These are phyloP conservation scores for Porites cylindrica DNA, from an alignment of 92 coral and sea anemone genomes.

Conservation along the genomic window DNA sequence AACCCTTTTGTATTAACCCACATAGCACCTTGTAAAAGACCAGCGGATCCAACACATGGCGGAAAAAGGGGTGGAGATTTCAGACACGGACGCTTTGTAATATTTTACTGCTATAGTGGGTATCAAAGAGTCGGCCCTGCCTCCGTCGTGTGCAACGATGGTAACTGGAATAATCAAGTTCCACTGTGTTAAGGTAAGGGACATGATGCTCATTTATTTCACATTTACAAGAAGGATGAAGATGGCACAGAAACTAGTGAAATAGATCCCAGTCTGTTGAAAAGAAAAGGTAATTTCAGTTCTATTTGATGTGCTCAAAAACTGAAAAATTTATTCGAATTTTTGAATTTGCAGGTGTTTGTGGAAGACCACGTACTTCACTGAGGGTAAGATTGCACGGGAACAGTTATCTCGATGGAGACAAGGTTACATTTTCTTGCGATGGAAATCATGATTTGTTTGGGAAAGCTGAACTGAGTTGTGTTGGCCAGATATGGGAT, in stretches of 20 bases:
- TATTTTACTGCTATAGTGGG: constrained; percentile 22
- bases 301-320: no score
- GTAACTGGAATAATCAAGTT: constrained; percentile 16
- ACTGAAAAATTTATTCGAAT: neutral
- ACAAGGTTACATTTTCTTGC: constrained; percentile 41
- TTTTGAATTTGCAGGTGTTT: constrained; percentile 30
- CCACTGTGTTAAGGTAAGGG: constrained; percentile 59
- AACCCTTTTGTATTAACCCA: neutral
- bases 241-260: no score
- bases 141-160: constrained; percentile 25
- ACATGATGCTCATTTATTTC: neutral
- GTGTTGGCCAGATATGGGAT: constrained; percentile 34
- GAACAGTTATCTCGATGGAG: constrained; percentile 56
- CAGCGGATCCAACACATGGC: constrained; percentile 37
- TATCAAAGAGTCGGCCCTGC: constrained; percentile 11
- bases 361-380: constrained; percentile 56
- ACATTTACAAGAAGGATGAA: no score
- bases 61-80: constrained; percentile 6
- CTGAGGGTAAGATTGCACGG: constrained; percentile 27
- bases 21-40: constrained; percentile 43
- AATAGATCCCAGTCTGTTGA: no score
- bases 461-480: constrained; percentile 32
- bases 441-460: constrained; percentile 41
- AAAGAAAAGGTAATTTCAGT: no score
- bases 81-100: constrained; percentile 30